A percentile compares a stretch with the other conserved stretches of the same genome.
Conservation (phyloP, 1,140 invertebrate genomes). For the Trichoplusia ni region DNA sequence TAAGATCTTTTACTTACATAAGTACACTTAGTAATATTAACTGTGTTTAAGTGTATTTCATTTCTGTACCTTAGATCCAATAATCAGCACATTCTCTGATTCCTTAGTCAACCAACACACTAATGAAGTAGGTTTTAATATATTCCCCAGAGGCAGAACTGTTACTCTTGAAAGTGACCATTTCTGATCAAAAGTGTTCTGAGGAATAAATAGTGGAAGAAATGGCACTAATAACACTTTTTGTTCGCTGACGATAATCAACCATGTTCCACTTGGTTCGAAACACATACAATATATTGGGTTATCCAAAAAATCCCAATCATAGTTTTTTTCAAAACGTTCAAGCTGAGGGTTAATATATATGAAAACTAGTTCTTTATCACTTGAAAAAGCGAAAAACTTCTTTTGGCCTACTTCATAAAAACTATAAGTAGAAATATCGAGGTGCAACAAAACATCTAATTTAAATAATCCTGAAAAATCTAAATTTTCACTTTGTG, state of each 20-base stretch:
- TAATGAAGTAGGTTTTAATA: slow-evolving; percentile 61
- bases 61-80: slow-evolving; percentile 65
- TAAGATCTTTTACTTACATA: background rate
- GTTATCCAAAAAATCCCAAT: slow-evolving; percentile 75
- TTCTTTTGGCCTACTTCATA: slow-evolving; percentile 75
- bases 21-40: background rate
- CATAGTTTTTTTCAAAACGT: slow-evolving; percentile 65
- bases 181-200: slow-evolving; percentile 71
- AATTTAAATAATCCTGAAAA: slow-evolving; percentile 67
- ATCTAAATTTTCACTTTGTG: slow-evolving; percentile 48
- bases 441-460: slow-evolving; percentile 67
- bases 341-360: slow-evolving; percentile 66
- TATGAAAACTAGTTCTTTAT: slow-evolving; percentile 70
- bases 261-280: slow-evolving; percentile 76
- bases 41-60: background rate
- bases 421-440: slow-evolving; percentile 66
- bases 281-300: slow-evolving; percentile 75
- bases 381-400: slow-evolving; percentile 67
- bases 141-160: slow-evolving; percentile 60
- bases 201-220: slow-evolving; percentile 66
- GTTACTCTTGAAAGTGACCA: slow-evolving; percentile 74
- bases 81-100: slow-evolving; percentile 72
- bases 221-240: slow-evolving; percentile 71
- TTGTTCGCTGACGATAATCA: slow-evolving; percentile 69
- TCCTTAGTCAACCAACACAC: slow-evolving; percentile 76